Base-by-base conservation (phyloP, 2,888 invertebrate species). In the Aricia artaxerxes region DNA sequence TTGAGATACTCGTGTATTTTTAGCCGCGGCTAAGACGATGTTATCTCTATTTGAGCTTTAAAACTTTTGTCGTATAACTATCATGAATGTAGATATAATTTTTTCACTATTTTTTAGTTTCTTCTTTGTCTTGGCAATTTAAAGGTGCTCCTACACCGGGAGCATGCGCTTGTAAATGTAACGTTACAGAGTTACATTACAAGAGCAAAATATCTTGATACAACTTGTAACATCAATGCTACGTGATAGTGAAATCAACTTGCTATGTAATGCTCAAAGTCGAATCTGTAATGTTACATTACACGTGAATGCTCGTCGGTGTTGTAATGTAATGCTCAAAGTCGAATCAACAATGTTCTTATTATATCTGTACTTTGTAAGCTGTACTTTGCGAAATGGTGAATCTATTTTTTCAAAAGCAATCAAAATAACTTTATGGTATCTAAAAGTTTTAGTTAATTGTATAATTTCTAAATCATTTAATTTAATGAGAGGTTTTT, bases 1-100 rank as follows among this genome's bases (percentile, higher is more conserved):
- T 73, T 73, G 53, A 76, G 53, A 75, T 44, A 24, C 13, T 35
- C 35, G 35, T 57, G 53, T 76, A 76, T 76, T 76, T 76, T 53
- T 76, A 76, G 35, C 69, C 35, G 13, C 9, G 3, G 64, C 16
- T 38, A 69, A 69, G 35, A 38, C 5, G 35, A 69, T 69, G 13
- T 35, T 69, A 69, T 69, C 69, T 69, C 69, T 69, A 69, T 69
- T 69, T 38, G 35, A 35, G 35, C 5, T 69, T 69, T 13, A 38
- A 35, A 38, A 35, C 69, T 35, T 69, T 38, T 69, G 35, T 31
- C 64, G 64, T 69, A 35, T 64, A 61, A 61, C 2, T 61, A 7
- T n/a, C 61, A 24, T 24, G 57, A 57, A 57, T 11, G 9, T 11
- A 57, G 57, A 57, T 24, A 61, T 7, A n/a, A 49, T 49, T 9